Evolutionary conservation across 2,797 vertebrate genomes (phyloP).

Genomic region (Bovichtus variegatus): DNA sequence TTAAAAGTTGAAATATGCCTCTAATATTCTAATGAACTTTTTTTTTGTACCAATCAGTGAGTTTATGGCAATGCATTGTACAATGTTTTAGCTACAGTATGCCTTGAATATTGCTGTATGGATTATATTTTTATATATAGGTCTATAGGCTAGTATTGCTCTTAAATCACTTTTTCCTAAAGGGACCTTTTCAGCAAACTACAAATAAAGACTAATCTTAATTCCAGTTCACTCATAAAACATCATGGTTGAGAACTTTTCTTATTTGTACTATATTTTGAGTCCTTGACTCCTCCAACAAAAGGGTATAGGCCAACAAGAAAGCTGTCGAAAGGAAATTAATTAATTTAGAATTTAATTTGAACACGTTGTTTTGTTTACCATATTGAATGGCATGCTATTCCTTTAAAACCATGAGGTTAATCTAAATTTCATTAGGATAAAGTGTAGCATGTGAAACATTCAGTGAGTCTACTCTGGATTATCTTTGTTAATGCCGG

Average conservation of each 20-base stretch:
- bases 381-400: neutral
- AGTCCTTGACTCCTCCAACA: neutral
- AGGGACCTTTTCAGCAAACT: neutral
- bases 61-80: neutral
- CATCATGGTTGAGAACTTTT: neutral
- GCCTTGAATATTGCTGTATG: neutral
- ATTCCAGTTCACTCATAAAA: neutral
- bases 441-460: slow-evolving; percentile 65
- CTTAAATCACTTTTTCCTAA: neutral
- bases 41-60: neutral
- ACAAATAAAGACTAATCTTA: neutral
- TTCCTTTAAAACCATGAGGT: slow-evolving; percentile 12
- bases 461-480: slow-evolving; percentile 42
- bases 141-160: neutral
- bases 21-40: neutral
- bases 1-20: neutral
- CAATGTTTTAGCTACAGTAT: neutral
- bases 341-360: neutral
- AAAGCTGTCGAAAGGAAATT: neutral
- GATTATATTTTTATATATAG: neutral
- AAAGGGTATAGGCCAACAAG: too few relatives aligned
- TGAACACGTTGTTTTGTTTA: neutral
- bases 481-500: slow-evolving; percentile 76
- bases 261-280: neutral
- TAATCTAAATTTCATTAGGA: slow-evolving; percentile 30